Base-by-base conservation (phyloP, 2,888 invertebrate genomes). In the Chrysolina americana region DNA sequence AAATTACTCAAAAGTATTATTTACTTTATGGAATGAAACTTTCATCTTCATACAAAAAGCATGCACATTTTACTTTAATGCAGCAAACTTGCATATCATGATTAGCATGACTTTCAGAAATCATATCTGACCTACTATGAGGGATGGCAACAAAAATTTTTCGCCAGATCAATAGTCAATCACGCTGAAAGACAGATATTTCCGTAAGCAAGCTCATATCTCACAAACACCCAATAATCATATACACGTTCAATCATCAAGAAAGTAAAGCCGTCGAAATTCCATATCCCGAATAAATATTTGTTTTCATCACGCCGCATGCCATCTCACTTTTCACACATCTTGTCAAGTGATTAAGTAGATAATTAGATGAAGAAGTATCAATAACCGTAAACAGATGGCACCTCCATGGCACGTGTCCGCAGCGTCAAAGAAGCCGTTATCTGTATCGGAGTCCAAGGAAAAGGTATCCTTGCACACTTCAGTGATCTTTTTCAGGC, bases 401-500 rank as follows among this genome's bases (percentile, higher is more conserved):
- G 66, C 17, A 23, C 21, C 36, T 47, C 41, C 11, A 36, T 21
- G 76, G 76, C 76, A 76, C 76, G 76, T 76, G 76, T 63, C 68
- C 21, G 65, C 53, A 41, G 13, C 66, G 72, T 74, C 70, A 65
- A 72, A 72, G 74, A 74, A 76, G 74, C 76, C 76, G 76, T 76
- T 76, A 74, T 66, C 74, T 72, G 70, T 68, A 70, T 73, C 48
- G 66, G 47, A 50, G 41, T 28, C 41, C 65, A 50, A 73, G 63
- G 50, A 63, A 64, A 68, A 64, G 73, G 68, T 73, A 73, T 73
- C 73, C 69, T 74, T 71, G 59, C 77, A 75, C 75, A 75, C 75
- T 73, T 66, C 71, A 71, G 73, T 70, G 77, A 75, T 77, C 68
- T 69, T 68, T 75, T 71, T 73, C 64, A 19, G 77, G 71, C 77